phyloP scores from a whole-genome alignment of 1,140 invertebrate genomes.

The Diorhabda elongata region DNA sequence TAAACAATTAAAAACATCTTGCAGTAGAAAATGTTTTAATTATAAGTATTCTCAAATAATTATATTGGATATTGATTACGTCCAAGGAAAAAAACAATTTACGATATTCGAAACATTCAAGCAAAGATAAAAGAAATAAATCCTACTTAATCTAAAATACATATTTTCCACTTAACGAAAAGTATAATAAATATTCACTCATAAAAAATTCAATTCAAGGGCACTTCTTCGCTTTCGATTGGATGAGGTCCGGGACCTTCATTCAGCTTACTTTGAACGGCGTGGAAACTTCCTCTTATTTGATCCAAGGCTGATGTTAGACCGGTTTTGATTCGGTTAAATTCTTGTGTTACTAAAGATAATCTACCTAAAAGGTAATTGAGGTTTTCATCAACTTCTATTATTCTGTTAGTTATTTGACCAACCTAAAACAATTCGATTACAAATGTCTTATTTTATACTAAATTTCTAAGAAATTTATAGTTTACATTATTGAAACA shows the following conservation, averaged over 20 bases:
- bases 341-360: conserved; percentile 79
- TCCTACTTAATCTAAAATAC: background rate
- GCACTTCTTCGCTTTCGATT: conserved; percentile 33
- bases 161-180: background rate
- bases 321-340: conserved; percentile 75
- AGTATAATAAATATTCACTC: background rate
- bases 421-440: conserved; percentile 52
- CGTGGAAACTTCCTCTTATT: conserved; percentile 63
- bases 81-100: too few relatives aligned
- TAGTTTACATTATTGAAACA: too few relatives aligned
- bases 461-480: too few relatives aligned
- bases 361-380: conserved; percentile 79
- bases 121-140: background rate
- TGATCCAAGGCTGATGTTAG: conserved; percentile 68
- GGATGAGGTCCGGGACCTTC: conserved; percentile 41
- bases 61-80: too few relatives aligned
- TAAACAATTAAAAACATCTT: too few relatives aligned
- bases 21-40: too few relatives aligned
- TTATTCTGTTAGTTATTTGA: conserved; percentile 72
- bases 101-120: too few relatives aligned
- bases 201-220: background rate
- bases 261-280: conserved; percentile 59
- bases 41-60: too few relatives aligned
- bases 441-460: too few relatives aligned
- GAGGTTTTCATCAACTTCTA: conserved; percentile 77